phyloP scores from a whole-genome alignment of 1,140 invertebrate species.

The Amphibalanus amphitrite region DNA sequence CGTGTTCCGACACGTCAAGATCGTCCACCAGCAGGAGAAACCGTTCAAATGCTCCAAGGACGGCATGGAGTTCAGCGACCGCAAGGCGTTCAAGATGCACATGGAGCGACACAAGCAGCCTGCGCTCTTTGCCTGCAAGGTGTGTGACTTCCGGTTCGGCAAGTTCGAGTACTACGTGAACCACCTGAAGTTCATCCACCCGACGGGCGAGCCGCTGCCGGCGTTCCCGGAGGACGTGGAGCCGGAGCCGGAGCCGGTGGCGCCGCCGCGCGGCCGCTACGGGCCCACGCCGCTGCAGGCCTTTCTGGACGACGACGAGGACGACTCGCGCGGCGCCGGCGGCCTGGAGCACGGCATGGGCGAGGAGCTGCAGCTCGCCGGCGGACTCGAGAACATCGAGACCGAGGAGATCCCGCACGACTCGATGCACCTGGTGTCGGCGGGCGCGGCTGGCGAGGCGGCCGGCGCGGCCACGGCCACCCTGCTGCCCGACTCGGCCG shows the following conservation, averaged over 20 bases:
- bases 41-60: conserved; percentile 17
- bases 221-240: conserved; percentile 2
- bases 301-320: not conserved
- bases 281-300: conserved; percentile 4
- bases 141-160: conserved; percentile 5
- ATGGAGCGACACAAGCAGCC: conserved; percentile 13
- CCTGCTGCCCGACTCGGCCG: not conserved
- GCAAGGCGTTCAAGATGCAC: conserved; percentile 18
- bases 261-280: conserved; percentile 3
- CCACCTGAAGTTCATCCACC: conserved; percentile 3
- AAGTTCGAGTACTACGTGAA: conserved; percentile 3
- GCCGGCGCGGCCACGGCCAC: not conserved
- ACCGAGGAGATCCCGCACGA: conserved; percentile 4
- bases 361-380: not conserved
- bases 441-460: not conserved
- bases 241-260: not conserved
- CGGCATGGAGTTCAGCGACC: conserved; percentile 15
- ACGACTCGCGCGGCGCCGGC: not conserved
- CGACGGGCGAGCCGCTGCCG: conserved; percentile 2
- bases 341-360: not conserved
- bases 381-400: conserved; percentile 3
- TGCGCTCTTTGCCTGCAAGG: conserved; percentile 1
- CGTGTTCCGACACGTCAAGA: conserved; percentile 18
- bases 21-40: conserved; percentile 19
- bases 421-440: not conserved